Conservation (phyloP, 2,888 invertebrate species). For the Sacculina carcini region DNA sequence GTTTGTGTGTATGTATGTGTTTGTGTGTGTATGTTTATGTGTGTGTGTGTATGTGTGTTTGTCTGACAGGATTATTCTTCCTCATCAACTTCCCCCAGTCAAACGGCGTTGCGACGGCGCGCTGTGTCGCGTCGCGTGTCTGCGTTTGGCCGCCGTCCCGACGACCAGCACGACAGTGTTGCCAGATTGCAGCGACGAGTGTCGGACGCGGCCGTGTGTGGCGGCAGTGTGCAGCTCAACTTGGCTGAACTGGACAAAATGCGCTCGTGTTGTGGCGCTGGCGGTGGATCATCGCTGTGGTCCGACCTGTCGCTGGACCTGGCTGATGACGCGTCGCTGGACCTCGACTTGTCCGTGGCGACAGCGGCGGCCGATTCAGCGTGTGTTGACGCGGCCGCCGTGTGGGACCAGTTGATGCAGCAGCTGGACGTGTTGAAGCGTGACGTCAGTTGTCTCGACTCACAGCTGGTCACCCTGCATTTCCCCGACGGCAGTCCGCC, state of each 20-base stretch:
- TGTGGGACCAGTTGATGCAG: not conserved
- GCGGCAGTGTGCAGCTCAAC: not conserved
- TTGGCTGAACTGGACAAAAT: not conserved
- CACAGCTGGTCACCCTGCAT: not conserved
- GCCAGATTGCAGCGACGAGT: not conserved
- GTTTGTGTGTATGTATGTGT: too few species aligned
- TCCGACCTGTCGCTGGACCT: not conserved
- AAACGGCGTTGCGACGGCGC: too few species aligned
- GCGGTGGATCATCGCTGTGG: not conserved
- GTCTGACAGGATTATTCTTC: too few species aligned
- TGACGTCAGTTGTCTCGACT: not conserved
- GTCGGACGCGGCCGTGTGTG: not conserved
- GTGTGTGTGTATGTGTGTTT: too few species aligned
- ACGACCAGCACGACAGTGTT: too few species aligned
- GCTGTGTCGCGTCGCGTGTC: too few species aligned
- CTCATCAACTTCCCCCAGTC: too few species aligned
- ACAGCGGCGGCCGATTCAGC: too few species aligned
- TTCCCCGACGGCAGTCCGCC: not conserved
- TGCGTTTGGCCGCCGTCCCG: too few species aligned
- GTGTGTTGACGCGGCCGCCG: not conserved
- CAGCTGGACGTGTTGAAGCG: slow-evolving; percentile 3
- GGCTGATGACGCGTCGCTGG: too few species aligned
- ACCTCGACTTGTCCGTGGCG: too few species aligned
- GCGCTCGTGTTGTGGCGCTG: not conserved
- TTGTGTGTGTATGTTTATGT: too few species aligned